Conservation (phyloP, 2,113 vertebrate genomes). For the Otis tarda region DNA sequence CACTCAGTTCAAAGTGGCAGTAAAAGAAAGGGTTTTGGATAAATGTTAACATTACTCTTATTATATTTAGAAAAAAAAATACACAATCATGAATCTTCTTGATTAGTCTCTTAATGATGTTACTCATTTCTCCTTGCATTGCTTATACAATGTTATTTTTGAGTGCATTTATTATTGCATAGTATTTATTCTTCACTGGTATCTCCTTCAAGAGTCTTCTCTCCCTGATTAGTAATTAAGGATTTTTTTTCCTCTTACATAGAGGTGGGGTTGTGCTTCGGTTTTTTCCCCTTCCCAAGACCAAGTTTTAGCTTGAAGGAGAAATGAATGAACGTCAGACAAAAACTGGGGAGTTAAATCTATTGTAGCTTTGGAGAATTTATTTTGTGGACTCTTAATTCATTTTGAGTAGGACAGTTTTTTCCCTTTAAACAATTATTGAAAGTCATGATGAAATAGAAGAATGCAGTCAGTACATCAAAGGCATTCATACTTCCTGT, state of each 20-base stretch:
- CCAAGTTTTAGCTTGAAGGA: background rate
- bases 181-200: background rate
- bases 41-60: background rate
- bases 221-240: conserved; percentile 2
- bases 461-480: background rate
- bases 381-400: background rate
- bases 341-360: background rate
- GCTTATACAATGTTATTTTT: background rate
- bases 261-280: background rate
- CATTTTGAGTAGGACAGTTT: background rate
- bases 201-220: background rate
- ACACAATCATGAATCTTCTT: background rate
- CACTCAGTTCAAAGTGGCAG: background rate
- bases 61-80: background rate
- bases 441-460: background rate
- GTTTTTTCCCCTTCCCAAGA: background rate
- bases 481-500: background rate
- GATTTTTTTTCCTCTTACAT: background rate
- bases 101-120: background rate
- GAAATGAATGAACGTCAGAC: background rate
- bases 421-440: background rate
- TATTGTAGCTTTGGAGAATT: background rate
- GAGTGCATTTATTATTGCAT: background rate
- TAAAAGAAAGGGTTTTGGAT: background rate
- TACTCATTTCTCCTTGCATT: conserved; percentile 7